These are phyloP conservation scores for Scomber colias DNA, from an alignment of 2,113 vertebrate species.

Conservation along the genomic window DNA sequence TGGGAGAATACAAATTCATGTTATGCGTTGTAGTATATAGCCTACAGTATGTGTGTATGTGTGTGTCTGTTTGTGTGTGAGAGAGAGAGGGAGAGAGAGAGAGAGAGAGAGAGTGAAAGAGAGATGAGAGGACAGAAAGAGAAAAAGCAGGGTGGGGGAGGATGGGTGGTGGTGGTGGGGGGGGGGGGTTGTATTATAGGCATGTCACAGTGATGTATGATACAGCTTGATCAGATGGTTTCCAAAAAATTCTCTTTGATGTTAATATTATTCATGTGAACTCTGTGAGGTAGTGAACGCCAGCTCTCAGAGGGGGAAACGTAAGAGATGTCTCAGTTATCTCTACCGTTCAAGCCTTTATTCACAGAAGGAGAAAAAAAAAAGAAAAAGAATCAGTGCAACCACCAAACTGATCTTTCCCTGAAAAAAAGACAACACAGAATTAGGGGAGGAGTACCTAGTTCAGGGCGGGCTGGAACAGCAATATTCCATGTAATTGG, in stretches of 20 bases:
- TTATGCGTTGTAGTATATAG: constrained; percentile 42
- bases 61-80: neutral
- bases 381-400: constrained; percentile 28
- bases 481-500: constrained; percentile 74
- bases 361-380: constrained; percentile 42
- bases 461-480: constrained; percentile 65
- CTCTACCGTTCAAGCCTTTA: constrained; percentile 54
- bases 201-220: constrained; percentile 71
- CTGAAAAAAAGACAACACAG: constrained; percentile 15
- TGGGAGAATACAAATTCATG: constrained; percentile 75
- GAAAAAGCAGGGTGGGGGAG: neutral
- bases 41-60: constrained; percentile 1
- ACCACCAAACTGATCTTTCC: constrained; percentile 30
- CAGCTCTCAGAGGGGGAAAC: constrained; percentile 66
- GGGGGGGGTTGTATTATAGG: constrained; percentile 51
- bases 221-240: constrained; percentile 80
- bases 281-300: constrained; percentile 67
- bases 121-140: constrained; percentile 15
- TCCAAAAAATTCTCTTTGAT: constrained; percentile 79
- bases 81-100: neutral
- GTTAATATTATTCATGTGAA: constrained; percentile 81
- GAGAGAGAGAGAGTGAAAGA: neutral
- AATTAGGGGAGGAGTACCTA: constrained; percentile 67
- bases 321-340: constrained; percentile 71
- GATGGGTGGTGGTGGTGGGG: neutral